These are phyloP conservation scores for Periophthalmus modestus DNA, from an alignment of 2,113 vertebrate genomes.

Conservation along the genomic window DNA sequence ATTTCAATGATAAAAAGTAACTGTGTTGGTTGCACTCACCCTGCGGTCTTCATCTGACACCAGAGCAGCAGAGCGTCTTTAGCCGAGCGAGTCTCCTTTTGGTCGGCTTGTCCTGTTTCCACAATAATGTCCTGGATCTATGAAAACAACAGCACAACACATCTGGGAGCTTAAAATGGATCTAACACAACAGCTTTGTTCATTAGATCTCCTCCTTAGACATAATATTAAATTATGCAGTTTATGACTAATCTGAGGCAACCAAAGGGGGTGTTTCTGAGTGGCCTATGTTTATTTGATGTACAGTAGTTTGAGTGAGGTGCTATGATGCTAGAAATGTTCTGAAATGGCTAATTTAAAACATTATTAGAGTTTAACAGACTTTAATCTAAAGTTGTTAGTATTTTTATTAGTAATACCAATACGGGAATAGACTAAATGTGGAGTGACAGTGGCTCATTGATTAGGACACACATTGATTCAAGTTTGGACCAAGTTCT, in stretches of 20 bases:
- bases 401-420: background rate
- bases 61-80: constrained; percentile 82
- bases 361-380: background rate
- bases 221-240: background rate
- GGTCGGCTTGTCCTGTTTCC: constrained; percentile 77
- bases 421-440: background rate
- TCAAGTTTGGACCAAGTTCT: no score
- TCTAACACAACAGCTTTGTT: constrained; percentile 29
- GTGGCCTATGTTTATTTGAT: background rate
- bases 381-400: background rate
- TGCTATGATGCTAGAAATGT: background rate
- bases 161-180: constrained; percentile 48
- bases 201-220: constrained; percentile 6
- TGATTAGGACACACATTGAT: no score
- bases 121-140: constrained; percentile 83
- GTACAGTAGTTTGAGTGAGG: background rate
- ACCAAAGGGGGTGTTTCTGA: constrained; percentile 17
- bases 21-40: constrained; percentile 58
- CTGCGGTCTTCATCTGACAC: constrained; percentile 83
- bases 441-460: no score
- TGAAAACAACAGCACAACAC: constrained; percentile 30
- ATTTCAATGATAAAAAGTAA: background rate
- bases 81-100: constrained; percentile 79
- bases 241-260: constrained; percentile 15
- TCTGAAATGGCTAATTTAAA: background rate